A percentile compares a stretch with the other conserved stretches of the same genome.
Evolutionary conservation across 2,113 vertebrate species (phyloP).

Genomic region (Typhlomys cinereus): DNA sequence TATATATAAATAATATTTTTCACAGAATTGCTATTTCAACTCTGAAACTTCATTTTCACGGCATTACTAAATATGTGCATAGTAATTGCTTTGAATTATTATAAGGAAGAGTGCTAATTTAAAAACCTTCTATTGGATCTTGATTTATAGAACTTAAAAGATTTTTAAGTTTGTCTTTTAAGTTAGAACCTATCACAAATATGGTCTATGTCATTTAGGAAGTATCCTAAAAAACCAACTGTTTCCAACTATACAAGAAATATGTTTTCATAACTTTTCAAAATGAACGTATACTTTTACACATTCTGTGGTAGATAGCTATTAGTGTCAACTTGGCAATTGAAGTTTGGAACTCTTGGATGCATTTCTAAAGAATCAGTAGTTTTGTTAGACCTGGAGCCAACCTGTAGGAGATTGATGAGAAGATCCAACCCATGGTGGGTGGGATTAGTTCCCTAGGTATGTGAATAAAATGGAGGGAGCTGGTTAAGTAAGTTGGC

Average conservation of each 20-base stretch:
- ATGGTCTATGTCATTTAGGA: background rate
- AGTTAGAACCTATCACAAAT: background rate
- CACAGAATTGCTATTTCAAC: conserved; percentile 37
- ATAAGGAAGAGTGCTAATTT: background rate
- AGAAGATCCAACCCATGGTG: no score
- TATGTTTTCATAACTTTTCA: background rate
- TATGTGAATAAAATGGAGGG: no score
- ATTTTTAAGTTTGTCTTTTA: background rate
- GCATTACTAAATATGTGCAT: conserved; percentile 48
- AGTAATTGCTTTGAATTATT: conserved; percentile 26
- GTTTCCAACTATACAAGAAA: background rate
- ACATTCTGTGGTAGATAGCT: no score
- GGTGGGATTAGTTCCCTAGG: no score
- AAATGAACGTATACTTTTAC: background rate
- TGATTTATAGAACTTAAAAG: conserved; percentile 35
- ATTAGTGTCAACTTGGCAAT: no score
- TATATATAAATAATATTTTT: background rate
- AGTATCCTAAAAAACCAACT: background rate
- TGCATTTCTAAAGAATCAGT: no score
- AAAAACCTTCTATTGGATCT: conserved; percentile 12
- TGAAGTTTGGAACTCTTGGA: no score
- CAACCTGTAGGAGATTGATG: no score
- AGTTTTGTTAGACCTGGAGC: no score
- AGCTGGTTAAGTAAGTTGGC: no score
- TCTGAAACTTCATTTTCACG: conserved; percentile 52